Conservation (phyloP, 2,797 vertebrate species). For the Chaenodraco wilsoni region DNA sequence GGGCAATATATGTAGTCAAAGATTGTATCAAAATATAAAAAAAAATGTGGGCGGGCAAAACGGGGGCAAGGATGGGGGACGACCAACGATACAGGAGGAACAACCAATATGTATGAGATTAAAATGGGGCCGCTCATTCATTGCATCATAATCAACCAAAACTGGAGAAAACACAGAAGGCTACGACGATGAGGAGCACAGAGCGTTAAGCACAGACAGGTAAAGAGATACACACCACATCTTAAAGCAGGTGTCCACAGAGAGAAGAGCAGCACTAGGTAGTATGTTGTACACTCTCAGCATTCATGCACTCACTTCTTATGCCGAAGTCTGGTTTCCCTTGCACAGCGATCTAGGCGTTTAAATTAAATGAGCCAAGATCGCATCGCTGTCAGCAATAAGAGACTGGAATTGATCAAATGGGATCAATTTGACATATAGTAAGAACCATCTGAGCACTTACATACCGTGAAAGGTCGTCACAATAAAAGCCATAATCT, state of each 20-base stretch:
- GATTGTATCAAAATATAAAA: conserved; percentile 82
- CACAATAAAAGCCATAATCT: conserved; percentile 60
- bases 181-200: conserved; percentile 90
- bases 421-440: conserved; percentile 50
- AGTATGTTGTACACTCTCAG: conserved; percentile 91
- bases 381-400: conserved; percentile 49
- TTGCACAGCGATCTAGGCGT: conserved; percentile 72
- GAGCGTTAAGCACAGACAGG: conserved; percentile 92
- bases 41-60: conserved; percentile 50
- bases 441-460: conserved; percentile 64
- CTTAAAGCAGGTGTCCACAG: conserved; percentile 90
- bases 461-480: conserved; percentile 53
- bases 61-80: conserved; percentile 19
- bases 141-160: conserved; percentile 87
- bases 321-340: conserved; percentile 67
- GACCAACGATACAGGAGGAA: conserved; percentile 71
- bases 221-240: conserved; percentile 91
- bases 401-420: conserved; percentile 55
- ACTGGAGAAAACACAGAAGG: conserved; percentile 90
- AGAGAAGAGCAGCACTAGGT: conserved; percentile 90
- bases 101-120: conserved; percentile 90
- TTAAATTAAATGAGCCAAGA: conserved; percentile 35
- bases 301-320: conserved; percentile 79
- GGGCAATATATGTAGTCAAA: conserved; percentile 83
- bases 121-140: conserved; percentile 89